A percentile compares a stretch with the other conserved stretches of the same genome.
Conservation (phyloP, 1,140 invertebrate species). For the Chymomyza costata region DNA sequence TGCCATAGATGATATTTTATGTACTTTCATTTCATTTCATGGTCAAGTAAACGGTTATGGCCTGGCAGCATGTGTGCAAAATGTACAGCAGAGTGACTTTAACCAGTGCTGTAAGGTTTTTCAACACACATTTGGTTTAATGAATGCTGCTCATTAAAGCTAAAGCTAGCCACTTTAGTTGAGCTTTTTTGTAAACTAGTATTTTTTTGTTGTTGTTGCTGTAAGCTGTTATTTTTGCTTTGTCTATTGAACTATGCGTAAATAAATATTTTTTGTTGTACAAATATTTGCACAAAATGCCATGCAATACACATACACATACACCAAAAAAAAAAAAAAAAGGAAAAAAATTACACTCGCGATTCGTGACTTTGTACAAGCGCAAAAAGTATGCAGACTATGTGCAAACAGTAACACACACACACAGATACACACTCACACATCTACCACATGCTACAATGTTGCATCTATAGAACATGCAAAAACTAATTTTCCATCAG, state of each 20-base stretch:
- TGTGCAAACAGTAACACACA: conserved; percentile 55
- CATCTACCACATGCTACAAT: conserved; percentile 4
- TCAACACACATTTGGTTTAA: background rate
- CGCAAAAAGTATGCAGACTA: conserved; percentile 68
- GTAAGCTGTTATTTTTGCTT: too few relatives aligned
- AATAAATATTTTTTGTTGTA: conserved; percentile 49
- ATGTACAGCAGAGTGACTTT: conserved; percentile 16
- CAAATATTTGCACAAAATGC: conserved; percentile 39
- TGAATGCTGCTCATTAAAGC: conserved; percentile 30
- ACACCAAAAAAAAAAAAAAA: conserved; percentile 33
- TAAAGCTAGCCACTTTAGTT: too few relatives aligned
- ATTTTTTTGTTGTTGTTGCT: too few relatives aligned
- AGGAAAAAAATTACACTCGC: too few relatives aligned
- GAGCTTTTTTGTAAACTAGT: background rate
- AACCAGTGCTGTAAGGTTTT: background rate
- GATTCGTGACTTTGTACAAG: conserved; percentile 66
- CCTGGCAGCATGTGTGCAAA: conserved; percentile 50
- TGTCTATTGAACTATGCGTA: conserved; percentile 21
- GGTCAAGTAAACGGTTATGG: conserved; percentile 57
- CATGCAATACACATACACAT: conserved; percentile 28
- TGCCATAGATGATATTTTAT: conserved; percentile 60
- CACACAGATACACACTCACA: conserved; percentile 9
- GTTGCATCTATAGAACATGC: conserved; percentile 46
- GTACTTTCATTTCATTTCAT: conserved; percentile 71
- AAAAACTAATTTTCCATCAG: conserved; percentile 69